These are phyloP conservation scores for Cygnus buccinator DNA, from an alignment of 2,113 vertebrate genomes.

Conservation along the genomic window DNA sequence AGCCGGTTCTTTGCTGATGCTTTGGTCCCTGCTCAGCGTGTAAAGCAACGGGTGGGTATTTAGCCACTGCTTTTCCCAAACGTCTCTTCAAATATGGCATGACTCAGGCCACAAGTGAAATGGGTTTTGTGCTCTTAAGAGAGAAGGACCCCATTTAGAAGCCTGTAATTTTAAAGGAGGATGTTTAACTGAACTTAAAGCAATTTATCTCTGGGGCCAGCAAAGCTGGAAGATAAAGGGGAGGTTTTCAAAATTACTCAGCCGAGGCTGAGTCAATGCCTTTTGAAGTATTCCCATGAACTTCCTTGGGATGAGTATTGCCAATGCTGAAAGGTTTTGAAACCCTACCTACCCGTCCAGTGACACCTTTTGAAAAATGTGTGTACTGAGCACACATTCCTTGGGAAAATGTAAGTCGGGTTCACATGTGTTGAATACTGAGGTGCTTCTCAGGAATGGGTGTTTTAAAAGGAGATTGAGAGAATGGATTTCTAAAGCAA, in stretches of 20 bases:
- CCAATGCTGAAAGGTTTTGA: slow-evolving; percentile 49
- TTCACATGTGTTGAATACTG: background rate
- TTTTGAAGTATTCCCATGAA: slow-evolving; percentile 44
- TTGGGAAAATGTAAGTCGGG: slow-evolving; percentile 26
- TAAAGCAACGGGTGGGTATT: background rate
- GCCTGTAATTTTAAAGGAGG: background rate
- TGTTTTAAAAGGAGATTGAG: slow-evolving; percentile 29
- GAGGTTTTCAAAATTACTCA: slow-evolving; percentile 49
- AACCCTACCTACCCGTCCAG: slow-evolving; percentile 38
- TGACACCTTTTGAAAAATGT: slow-evolving; percentile 55
- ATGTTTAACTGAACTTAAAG: background rate
- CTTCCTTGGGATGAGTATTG: slow-evolving; percentile 3
- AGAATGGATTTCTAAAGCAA: background rate
- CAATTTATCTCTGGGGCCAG: slow-evolving; percentile 13
- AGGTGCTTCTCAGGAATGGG: slow-evolving; percentile 18
- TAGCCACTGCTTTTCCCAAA: background rate
- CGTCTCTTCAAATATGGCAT: background rate
- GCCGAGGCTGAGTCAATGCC: background rate
- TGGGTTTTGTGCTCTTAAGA: background rate
- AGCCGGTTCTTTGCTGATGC: background rate
- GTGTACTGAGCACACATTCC: slow-evolving; percentile 33
- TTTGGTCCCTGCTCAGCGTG: background rate
- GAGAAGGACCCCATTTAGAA: background rate
- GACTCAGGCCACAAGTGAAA: background rate
- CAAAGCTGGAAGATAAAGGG: slow-evolving; percentile 16